Percentiles rank a stretch among this genome's conserved stretches.
Evolutionary conservation across 2,888 invertebrate genomes (phyloP).

Genomic region (Heliconius erato): DNA sequence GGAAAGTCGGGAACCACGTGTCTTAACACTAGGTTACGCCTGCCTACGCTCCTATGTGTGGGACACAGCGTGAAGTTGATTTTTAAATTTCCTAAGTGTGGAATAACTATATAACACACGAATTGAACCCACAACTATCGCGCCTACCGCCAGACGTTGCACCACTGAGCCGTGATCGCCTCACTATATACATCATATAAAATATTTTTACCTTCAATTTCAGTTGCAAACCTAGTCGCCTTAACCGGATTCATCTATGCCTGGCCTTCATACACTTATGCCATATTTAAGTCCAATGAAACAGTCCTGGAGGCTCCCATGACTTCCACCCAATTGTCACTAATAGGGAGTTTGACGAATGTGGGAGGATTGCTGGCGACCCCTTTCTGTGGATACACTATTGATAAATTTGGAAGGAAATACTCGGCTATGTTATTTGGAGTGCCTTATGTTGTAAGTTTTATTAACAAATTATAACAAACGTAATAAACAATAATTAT

Average conservation of each 20-base stretch:
- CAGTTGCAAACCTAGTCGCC: conserved; percentile 57
- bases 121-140: too few species aligned
- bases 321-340: conserved; percentile 67
- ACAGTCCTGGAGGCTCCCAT: conserved; percentile 71
- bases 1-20: too few species aligned
- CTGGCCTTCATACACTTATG: conserved; percentile 78
- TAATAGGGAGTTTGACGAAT: conserved; percentile 75
- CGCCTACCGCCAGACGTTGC: too few species aligned
- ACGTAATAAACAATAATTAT: too few species aligned
- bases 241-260: conserved; percentile 74
- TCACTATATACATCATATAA: not conserved
- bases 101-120: too few species aligned
- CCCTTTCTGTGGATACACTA: conserved; percentile 71
- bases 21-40: too few species aligned
- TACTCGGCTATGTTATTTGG: conserved; percentile 75
- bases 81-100: too few species aligned
- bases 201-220: not conserved
- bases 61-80: too few species aligned
- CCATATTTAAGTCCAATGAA: conserved; percentile 69
- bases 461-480: not conserved
- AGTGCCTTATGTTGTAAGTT: conserved; percentile 73
- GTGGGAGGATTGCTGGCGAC: conserved; percentile 71
- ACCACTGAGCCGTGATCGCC: too few species aligned
- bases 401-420: conserved; percentile 73
- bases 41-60: too few species aligned